Conservation (phyloP, 2,113 vertebrate genomes). For the Penelope pileata region DNA sequence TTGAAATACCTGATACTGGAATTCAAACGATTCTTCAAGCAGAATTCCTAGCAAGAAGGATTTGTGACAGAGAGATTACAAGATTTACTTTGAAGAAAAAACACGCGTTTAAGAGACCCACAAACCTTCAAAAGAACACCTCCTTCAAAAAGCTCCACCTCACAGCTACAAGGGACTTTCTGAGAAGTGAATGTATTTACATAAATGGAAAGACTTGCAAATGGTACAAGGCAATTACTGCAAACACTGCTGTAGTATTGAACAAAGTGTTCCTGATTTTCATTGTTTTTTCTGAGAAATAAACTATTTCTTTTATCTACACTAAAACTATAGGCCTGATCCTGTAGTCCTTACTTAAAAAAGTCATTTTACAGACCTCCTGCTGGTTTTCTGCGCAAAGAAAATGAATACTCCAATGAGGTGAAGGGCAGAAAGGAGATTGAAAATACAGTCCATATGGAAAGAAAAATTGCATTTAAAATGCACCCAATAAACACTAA, state of each 20-base stretch:
- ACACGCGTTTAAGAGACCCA: slow-evolving; percentile 31
- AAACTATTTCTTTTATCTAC: slow-evolving; percentile 12
- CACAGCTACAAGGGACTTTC: not conserved
- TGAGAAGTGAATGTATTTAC: slow-evolving; percentile 39
- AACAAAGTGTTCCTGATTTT: not conserved
- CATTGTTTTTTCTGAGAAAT: slow-evolving; percentile 11
- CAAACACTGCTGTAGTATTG: not conserved
- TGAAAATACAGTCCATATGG: not conserved
- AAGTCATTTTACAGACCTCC: not conserved
- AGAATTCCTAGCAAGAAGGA: slow-evolving; percentile 41
- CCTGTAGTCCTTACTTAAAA: not conserved
- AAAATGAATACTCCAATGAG: not conserved
- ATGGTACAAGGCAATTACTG: slow-evolving; percentile 8
- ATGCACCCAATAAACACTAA: not conserved
- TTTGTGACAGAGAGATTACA: slow-evolving; percentile 47
- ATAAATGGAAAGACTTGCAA: slow-evolving; percentile 37
- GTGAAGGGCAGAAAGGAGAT: not conserved
- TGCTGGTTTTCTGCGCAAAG: not conserved
- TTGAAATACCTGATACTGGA: slow-evolving; percentile 40
- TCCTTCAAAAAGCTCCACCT: slow-evolving; percentile 33
- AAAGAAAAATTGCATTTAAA: slow-evolving; percentile 9
- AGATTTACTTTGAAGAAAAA: slow-evolving; percentile 40
- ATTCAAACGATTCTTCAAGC: slow-evolving; percentile 52
- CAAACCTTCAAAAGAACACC: not conserved
- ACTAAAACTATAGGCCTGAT: slow-evolving; percentile 40